Base-by-base conservation (phyloP, 2,113 vertebrate species). In the Perca flavescens region DNA sequence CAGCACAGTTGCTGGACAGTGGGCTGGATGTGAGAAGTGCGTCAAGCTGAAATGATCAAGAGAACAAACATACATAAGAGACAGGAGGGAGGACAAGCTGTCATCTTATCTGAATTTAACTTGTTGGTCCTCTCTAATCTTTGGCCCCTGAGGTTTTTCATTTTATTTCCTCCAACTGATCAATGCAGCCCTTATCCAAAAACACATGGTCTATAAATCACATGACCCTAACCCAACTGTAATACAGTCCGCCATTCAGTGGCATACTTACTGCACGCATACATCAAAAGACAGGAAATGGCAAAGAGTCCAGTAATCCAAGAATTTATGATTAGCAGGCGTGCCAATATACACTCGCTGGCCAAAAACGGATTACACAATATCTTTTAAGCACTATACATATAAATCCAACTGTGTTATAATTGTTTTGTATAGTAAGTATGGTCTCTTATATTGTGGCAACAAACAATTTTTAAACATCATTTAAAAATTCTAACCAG, bases 1-100 rank as follows among this genome's bases (percentile, higher is more conserved):
- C 88, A 89, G 91, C 83, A 73, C 91, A 89, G 91, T 85, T 88
- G 80, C 79, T 70, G 90, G 90, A 91, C 88, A 89, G 84, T 67
- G 79, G 31, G 81, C 87, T 36, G 74, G 72, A 87, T 85, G 85
- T 86, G 91, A 86, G 88, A 87, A 89, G 75, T 86, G 66, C 87
- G 78, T 88, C 89, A 91, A 82, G 60, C 78, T 79, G 80, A 85
- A 84, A 84, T 69, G 82, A 88, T 91, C 54, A 86, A 85, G 74
- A 80, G 68, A 54, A 80, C 85, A 84, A 84, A 80, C 40, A 76
- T 47, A 77, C 17, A 77, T 67, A 5, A 40, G 76, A 79, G 69
- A 82, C 36, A 72, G 10, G 61, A 61, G 13, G 49, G 66, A 54
- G 40, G 69, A 57, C 16, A 47, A 66, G 68, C 57, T 36, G 46